Evolutionary conservation across 1,140 invertebrate genomes (phyloP).

Genomic region (Eriosoma lanigerum): DNA sequence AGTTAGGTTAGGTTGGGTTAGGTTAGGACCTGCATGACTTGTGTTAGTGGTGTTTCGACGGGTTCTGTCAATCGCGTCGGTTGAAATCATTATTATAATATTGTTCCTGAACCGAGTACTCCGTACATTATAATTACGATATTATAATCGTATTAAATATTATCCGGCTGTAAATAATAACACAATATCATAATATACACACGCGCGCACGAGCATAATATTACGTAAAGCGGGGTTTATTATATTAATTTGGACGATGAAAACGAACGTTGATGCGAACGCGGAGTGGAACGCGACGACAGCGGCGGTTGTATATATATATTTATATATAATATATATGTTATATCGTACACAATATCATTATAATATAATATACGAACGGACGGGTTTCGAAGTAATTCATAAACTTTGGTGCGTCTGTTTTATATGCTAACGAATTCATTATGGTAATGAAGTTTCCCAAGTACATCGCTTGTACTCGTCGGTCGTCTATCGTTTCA

Average conservation of each 20-base stretch:
- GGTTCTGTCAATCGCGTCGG: too few species aligned
- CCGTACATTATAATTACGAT: too few species aligned
- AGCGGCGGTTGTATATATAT: too few species aligned
- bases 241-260: conserved; percentile 11
- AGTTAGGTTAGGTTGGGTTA: too few species aligned
- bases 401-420: conserved; percentile 37
- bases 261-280: neutral
- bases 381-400: conserved; percentile 4
- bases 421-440: conserved; percentile 49
- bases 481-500: conserved; percentile 8
- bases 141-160: conserved; percentile 25
- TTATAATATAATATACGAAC: neutral
- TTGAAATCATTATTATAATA: too few species aligned
- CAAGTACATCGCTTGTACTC: conserved; percentile 20
- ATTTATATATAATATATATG: too few species aligned
- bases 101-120: neutral
- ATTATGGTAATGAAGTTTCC: conserved; percentile 37
- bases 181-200: too few species aligned
- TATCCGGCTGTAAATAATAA: too few species aligned
- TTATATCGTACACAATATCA: too few species aligned
- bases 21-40: too few species aligned
- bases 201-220: too few species aligned
- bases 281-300: neutral
- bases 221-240: neutral
- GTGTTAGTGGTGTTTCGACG: too few species aligned